Evolutionary conservation across 2,888 invertebrate species (phyloP).

Genomic region (Orthosia cruda): DNA sequence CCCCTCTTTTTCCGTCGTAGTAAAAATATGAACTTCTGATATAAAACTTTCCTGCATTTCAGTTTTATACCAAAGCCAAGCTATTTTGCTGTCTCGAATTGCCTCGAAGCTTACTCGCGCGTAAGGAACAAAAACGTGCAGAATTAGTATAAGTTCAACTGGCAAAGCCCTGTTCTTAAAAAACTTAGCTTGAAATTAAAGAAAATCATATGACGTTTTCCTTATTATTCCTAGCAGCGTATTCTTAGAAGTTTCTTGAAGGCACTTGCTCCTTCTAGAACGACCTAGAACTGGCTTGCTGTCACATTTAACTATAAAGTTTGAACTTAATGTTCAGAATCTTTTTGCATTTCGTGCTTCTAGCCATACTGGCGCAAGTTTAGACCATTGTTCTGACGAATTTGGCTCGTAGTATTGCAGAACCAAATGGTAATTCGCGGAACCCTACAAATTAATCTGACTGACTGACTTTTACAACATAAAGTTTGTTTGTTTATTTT

Average conservation of each 20-base stretch:
- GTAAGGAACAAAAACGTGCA: slow-evolving; percentile 38
- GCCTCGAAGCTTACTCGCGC: slow-evolving; percentile 5
- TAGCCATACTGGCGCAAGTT: slow-evolving; percentile 8
- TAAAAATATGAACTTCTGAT: too few relatives aligned
- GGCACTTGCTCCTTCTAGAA: background rate
- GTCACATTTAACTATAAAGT: slow-evolving; percentile 20
- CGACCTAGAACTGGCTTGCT: slow-evolving; percentile 6
- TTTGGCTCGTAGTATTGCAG: background rate
- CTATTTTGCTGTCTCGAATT: slow-evolving; percentile 24
- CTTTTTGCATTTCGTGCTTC: slow-evolving; percentile 21
- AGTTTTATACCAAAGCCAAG: background rate
- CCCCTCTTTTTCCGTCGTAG: too few relatives aligned
- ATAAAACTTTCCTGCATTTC: slow-evolving; percentile 10
- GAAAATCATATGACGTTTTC: slow-evolving; percentile 13
- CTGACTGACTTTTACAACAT: too few relatives aligned
- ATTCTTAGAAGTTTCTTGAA: slow-evolving; percentile 32
- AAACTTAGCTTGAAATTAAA: slow-evolving; percentile 29
- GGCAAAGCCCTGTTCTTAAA: background rate
- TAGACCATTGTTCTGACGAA: background rate
- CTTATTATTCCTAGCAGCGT: slow-evolving; percentile 35
- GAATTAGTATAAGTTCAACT: slow-evolving; percentile 23
- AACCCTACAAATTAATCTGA: background rate
- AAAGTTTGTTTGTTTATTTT: too few relatives aligned
- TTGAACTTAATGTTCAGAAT: slow-evolving; percentile 8
- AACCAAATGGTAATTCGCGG: background rate